These are phyloP conservation scores for Trachops cirrhosus DNA, from an alignment of 2,797 vertebrate genomes.

Conservation along the genomic window DNA sequence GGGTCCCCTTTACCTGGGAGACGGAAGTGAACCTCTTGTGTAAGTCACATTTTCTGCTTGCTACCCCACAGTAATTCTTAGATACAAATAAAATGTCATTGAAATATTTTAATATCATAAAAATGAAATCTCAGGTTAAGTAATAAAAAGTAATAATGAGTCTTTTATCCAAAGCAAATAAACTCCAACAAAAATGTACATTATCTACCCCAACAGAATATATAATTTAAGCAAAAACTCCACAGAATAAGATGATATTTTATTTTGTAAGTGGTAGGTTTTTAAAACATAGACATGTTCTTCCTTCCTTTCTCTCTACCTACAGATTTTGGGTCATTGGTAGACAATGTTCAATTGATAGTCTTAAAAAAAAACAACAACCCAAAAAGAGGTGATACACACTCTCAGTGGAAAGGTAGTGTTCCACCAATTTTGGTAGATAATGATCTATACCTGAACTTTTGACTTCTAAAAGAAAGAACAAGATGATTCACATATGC, in stretches of 20 bases:
- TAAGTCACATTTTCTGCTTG: neutral
- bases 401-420: conserved; percentile 42
- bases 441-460: conserved; percentile 26
- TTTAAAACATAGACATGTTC: conserved; percentile 27
- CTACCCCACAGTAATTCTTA: neutral
- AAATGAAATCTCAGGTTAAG: conserved; percentile 26
- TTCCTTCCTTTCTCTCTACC: conserved; percentile 44
- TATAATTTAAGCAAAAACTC: neutral
- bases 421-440: conserved; percentile 40
- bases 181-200: neutral
- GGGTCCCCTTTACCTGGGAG: neutral
- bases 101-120: conserved; percentile 8
- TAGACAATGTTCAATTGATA: conserved; percentile 7
- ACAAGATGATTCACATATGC: conserved; percentile 60
- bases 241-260: neutral
- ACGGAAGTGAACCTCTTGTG: neutral
- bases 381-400: neutral
- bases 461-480: conserved; percentile 63
- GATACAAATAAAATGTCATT: neutral
- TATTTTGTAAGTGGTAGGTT: conserved; percentile 34
- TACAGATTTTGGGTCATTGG: conserved; percentile 27
- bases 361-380: conserved; percentile 33
- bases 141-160: neutral
- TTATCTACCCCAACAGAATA: neutral
- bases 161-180: conserved; percentile 30